Evolutionary conservation across 2,888 invertebrate species (phyloP), one percentile per base, ranked within the genome.

Genomic region (Clivina fossor): DNA sequence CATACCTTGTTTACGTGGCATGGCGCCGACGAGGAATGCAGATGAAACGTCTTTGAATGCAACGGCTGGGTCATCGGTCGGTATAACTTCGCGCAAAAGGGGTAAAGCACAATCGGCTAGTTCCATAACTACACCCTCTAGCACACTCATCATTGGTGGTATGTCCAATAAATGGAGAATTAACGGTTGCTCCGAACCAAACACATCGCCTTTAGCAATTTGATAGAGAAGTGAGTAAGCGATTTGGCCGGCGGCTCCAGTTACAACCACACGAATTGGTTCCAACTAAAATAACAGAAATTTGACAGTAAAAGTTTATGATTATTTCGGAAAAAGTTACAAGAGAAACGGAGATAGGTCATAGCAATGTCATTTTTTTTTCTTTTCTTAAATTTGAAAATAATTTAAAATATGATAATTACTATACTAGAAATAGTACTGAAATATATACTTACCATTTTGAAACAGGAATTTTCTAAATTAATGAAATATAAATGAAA

Each of bases 241-340:
- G 65, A 99, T 99, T 78, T 99, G 99, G 13, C 99, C 99, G 58
- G 98, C 99, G 65, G 99, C 99, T 59, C 99, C 99, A 50, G 98
- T 99, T 22, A 99, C 90, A 58, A 95, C 88, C 62, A 98, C 93
- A 77, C 85, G 87, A 69, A 97, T 88, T 70, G 95, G 90, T 75
- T 87, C 85, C 68, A 82, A 78, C 88, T 90, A 73, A 80, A 79
- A 60, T 58, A 58, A 50, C 53, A 51, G 56, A 47, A 47, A 30
- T 26, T 7, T 26, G 7, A 26, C 8, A 26, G 26, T 7, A 26
- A 26, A 26, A 26, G 5, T 26, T 8, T 44, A 18, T 11, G n/a
- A 32, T n/a, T 32, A 7, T 32, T 32, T 3, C 4, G 2, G 44
- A 44, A 44, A 24, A 24, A 24, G 4, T 24, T 24, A 24, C 9